Evolutionary conservation across 2,113 vertebrate species (phyloP), one percentile per base, ranked within the genome.

Genomic region (Nanorana parkeri): DNA sequence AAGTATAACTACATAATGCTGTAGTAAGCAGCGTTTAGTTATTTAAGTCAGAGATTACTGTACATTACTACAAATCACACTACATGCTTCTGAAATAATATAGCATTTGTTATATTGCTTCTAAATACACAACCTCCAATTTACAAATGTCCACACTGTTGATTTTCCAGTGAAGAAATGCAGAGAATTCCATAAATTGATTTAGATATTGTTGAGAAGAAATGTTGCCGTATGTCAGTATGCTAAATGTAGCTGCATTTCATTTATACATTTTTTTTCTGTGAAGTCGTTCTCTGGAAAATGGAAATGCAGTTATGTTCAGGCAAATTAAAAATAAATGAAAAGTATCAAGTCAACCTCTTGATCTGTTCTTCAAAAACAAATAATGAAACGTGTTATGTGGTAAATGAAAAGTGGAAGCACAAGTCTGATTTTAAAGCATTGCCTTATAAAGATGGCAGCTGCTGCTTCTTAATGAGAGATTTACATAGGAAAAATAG

Each of bases 401-500:
- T n/a, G 63, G 58, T 23, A 77, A 47, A 23, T 24, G 36, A 47
- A 24, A 51, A 24, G 21, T 51, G 21, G 74, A 77, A 47, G 74
- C 21, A 28, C 20, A 36, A 64, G 55, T 23, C n/a, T 76, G n/a
- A 76, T 52, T 69, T 52, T 24, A 52, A 41, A 60, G 73, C 41
- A 61, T 17, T 61, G 28, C 20, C 41, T 76, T n/a, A 76, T 58
- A 47, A 76, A 76, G 55, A 63, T 76, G 56, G 73, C 74, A 77
- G 74, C 58, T 64, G 74, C 58, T 23, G 74, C 29, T 77, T 51
- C 58, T 26, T 64, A 77, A 77, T 63, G 74, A 77, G 60, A 64
- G n/a, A 77, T 77, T 63, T 77, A 58, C 32, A 76, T 76, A 19
- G 74, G 47, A 60, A 61, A 75, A 63, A 77, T 51, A 77, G 21